phyloP scores from a whole-genome alignment of 2,113 vertebrate genomes.

The Tetrao urogallus region DNA sequence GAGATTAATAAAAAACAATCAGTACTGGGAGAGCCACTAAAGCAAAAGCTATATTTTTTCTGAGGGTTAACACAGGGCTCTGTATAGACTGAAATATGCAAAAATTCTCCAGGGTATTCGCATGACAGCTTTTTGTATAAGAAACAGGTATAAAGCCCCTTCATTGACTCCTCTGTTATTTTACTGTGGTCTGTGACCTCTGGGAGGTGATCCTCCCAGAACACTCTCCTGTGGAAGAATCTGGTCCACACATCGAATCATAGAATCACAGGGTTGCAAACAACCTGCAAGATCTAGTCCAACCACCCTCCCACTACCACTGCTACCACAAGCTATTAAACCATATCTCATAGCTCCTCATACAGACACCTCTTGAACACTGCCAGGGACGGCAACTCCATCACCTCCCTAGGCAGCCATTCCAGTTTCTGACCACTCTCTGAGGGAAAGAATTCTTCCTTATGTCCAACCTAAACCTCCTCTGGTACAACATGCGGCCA shows the following conservation, averaged over 20 bases:
- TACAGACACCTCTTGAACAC: too few relatives aligned
- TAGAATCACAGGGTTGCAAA: too few relatives aligned
- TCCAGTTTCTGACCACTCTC: too few relatives aligned
- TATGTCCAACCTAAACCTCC: too few relatives aligned
- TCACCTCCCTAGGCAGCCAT: too few relatives aligned
- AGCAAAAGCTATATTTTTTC: slow-evolving; percentile 43
- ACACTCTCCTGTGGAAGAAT: background rate
- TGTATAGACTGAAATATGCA: background rate
- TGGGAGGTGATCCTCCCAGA: background rate
- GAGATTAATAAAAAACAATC: slow-evolving; percentile 63
- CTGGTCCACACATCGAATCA: background rate
- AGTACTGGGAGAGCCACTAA: slow-evolving; percentile 31
- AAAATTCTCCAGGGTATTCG: background rate
- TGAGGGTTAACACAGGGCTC: background rate
- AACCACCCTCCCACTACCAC: too few relatives aligned
- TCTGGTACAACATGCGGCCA: too few relatives aligned
- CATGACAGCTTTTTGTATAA: background rate
- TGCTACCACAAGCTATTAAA: too few relatives aligned
- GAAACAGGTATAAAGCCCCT: background rate
- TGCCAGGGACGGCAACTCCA: too few relatives aligned
- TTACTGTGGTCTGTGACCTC: background rate
- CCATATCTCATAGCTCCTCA: too few relatives aligned
- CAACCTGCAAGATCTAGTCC: too few relatives aligned
- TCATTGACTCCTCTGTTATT: background rate
- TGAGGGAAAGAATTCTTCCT: too few relatives aligned